phyloP scores from a whole-genome alignment of 2,888 invertebrate species.

The Synergus umbraculus region DNA sequence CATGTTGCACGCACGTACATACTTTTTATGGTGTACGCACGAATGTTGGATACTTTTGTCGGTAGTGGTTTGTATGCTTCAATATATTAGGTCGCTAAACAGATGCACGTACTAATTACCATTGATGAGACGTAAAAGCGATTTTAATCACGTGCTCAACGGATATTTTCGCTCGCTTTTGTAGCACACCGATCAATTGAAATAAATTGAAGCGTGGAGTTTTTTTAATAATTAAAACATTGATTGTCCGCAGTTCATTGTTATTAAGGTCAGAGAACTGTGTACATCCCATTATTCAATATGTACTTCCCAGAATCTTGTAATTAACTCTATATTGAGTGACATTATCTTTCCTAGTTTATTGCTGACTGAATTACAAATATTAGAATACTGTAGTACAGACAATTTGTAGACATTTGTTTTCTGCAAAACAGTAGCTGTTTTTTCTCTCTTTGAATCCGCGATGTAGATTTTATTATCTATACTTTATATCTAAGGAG shows the following conservation, averaged over 20 bases:
- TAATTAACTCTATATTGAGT: not conserved
- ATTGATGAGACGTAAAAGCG: slow-evolving; percentile 34
- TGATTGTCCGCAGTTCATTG: slow-evolving; percentile 10
- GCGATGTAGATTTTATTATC: not conserved
- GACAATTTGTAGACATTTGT: too few species aligned
- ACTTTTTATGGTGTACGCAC: slow-evolving; percentile 27
- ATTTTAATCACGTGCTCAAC: slow-evolving; percentile 38
- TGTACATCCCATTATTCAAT: slow-evolving; percentile 15
- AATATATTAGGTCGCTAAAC: slow-evolving; percentile 10
- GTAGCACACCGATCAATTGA: slow-evolving; percentile 20
- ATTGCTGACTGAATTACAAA: too few species aligned
- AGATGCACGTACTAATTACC: slow-evolving; percentile 38
- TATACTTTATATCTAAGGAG: not conserved
- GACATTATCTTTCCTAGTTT: too few species aligned
- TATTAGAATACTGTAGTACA: too few species aligned
- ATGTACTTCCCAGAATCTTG: not conserved
- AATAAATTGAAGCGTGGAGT: slow-evolving; percentile 30
- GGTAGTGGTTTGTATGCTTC: not conserved
- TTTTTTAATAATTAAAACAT: slow-evolving; percentile 13
- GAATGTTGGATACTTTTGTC: not conserved
- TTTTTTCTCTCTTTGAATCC: not conserved
- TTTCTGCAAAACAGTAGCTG: too few species aligned
- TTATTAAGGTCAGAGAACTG: slow-evolving; percentile 9
- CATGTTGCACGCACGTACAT: slow-evolving; percentile 36
- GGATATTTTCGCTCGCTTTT: slow-evolving; percentile 28